Conservation (phyloP, 2,888 invertebrate species). For the Amiota mariae region DNA sequence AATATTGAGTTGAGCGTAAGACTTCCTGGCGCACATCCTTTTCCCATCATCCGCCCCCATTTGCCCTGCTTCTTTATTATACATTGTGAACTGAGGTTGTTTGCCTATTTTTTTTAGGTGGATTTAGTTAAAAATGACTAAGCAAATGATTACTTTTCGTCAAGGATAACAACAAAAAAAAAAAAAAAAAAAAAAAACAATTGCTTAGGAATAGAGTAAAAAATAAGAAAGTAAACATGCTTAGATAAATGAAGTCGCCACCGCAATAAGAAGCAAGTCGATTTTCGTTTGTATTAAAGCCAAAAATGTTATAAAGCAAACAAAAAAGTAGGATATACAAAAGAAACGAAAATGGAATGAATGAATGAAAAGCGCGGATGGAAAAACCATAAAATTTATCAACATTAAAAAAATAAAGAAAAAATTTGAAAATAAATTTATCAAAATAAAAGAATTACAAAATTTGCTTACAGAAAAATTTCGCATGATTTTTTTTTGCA, state of each 20-base stretch:
- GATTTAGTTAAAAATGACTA: conserved; percentile 27
- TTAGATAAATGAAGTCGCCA: conserved; percentile 23
- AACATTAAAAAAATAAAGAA: conserved; percentile 9
- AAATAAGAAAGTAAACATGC: conserved; percentile 1
- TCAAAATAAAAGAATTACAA: neutral
- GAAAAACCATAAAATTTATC: conserved; percentile 7
- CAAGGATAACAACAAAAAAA: neutral
- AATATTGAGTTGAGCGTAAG: conserved; percentile 52
- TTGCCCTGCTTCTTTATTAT: too few relatives aligned
- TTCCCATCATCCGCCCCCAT: neutral
- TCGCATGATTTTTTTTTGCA: neutral
- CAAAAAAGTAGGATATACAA: neutral
- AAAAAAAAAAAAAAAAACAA: too few relatives aligned
- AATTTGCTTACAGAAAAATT: conserved; percentile 19
- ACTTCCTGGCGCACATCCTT: neutral
- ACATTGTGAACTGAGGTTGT: neutral
- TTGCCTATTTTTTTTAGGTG: conserved; percentile 2
- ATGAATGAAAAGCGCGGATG: neutral
- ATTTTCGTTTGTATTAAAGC: conserved; percentile 9
- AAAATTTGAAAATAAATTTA: neutral
- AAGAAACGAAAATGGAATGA: neutral
- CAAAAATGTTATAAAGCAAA: neutral
- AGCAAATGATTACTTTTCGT: conserved; percentile 28
- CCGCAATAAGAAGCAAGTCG: neutral
- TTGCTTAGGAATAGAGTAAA: neutral